Evolutionary conservation across 2,888 invertebrate genomes (phyloP).

Genomic region (Lasioglossum lativentre): DNA sequence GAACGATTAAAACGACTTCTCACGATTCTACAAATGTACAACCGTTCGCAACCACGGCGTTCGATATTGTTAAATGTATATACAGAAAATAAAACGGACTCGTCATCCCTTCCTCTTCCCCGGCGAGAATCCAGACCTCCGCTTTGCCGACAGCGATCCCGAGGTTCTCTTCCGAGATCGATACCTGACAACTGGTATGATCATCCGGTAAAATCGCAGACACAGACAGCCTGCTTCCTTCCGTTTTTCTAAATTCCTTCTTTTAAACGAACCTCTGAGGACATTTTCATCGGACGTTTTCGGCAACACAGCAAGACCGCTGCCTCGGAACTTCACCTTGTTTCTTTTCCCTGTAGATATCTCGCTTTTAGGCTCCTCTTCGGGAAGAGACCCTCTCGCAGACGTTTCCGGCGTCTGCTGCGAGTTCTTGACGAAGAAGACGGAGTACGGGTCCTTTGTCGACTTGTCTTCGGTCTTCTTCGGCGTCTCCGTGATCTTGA

Average conservation of each 20-base stretch:
- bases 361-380: neutral
- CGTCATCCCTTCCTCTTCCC: constrained; percentile 54
- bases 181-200: constrained; percentile 51
- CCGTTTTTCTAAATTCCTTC: neutral
- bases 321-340: constrained; percentile 21
- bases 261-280: neutral
- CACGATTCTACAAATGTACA: constrained; percentile 31
- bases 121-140: constrained; percentile 21
- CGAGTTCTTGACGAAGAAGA: constrained; percentile 62
- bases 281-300: neutral
- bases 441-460: constrained; percentile 64
- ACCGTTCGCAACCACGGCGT: neutral
- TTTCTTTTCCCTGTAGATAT: neutral
- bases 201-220: constrained; percentile 69
- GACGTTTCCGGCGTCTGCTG: constrained; percentile 5
- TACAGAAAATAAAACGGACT: constrained; percentile 6
- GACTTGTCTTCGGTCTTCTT: neutral
- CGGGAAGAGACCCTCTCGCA: neutral
- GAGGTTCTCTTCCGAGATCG: constrained; percentile 31
- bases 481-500: neutral
- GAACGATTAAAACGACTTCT: neutral
- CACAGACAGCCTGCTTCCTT: constrained; percentile 69
- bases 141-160: constrained; percentile 14
- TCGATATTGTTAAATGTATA: constrained; percentile 15
- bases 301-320: neutral